Conservation (phyloP, 2,797 vertebrate species). For the Amblyopsis hoosieri region DNA sequence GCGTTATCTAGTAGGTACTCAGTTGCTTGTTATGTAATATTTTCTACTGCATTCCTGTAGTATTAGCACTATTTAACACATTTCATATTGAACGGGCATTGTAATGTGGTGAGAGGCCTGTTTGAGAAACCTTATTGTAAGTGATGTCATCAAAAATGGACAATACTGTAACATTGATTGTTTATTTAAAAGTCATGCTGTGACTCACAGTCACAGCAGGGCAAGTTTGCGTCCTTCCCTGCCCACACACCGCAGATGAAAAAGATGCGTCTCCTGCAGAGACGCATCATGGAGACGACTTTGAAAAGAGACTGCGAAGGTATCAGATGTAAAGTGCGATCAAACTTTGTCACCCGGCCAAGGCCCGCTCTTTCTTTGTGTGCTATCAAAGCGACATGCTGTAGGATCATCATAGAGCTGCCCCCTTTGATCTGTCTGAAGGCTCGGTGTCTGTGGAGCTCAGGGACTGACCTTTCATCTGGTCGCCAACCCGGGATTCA, state of each 20-base stretch:
- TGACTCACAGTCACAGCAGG: slow-evolving; percentile 29
- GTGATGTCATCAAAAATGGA: too few species aligned
- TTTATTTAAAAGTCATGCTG: too few species aligned
- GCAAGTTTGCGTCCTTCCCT: slow-evolving; percentile 37
- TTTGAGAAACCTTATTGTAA: not conserved
- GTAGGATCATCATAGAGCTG: slow-evolving; percentile 62
- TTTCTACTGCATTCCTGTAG: not conserved
- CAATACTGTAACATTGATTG: too few species aligned
- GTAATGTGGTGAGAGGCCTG: not conserved
- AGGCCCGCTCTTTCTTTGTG: slow-evolving; percentile 55
- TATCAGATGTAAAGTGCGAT: slow-evolving; percentile 72
- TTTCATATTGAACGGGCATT: not conserved
- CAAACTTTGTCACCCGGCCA: slow-evolving; percentile 74
- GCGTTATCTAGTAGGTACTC: slow-evolving; percentile 46
- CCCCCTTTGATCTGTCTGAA: slow-evolving; percentile 75
- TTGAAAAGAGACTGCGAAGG: slow-evolving; percentile 57
- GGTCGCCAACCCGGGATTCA: slow-evolving; percentile 63
- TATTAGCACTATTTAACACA: too few species aligned
- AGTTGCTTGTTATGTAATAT: not conserved
- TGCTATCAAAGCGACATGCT: slow-evolving; percentile 72
- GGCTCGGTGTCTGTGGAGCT: slow-evolving; percentile 66
- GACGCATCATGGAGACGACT: slow-evolving; percentile 9
- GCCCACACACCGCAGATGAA: slow-evolving; percentile 51
- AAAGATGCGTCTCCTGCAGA: slow-evolving; percentile 30
- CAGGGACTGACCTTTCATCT: slow-evolving; percentile 75